Base-by-base conservation (phyloP, 2,113 vertebrate species). In the Malurus cyaneus region DNA sequence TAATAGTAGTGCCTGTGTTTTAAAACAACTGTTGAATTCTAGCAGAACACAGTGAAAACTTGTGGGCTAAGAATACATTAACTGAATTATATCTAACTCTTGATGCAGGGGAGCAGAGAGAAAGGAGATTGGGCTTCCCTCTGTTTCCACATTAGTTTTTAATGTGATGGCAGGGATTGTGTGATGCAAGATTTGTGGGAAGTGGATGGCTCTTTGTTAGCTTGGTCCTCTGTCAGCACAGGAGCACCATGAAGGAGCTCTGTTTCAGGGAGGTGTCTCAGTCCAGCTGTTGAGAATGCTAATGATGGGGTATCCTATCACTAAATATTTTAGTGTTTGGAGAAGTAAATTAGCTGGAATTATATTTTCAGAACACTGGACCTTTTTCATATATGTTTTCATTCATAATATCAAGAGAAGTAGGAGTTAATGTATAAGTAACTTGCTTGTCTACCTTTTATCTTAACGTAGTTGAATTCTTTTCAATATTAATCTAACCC, bases 11-110 rank as follows among this genome's bases (percentile, higher is more conserved):
- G 61, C 52, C 53, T 39, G 14, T 95, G 66, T 96, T 92, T 92
- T 90, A 91, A 91, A 94, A 89, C 93, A 93, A 85, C 85, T 90
- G 84, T 89, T 92, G 81, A 88, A 80, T 94, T 80, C 50, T 92
- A 80, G 42, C 60, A 80, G 94, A 89, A 32, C 20, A 42, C 64
- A 86, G 61, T 59, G 66, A 88, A 66, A 71, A 47, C 31, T 39
- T 66, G 21, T 56, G 39, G 54, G 41, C 67, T 93, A 41, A 74
- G 88, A 92, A 78, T 60, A 41, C 56, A 12, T 54, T 88, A 76
- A 50, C 72, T 74, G 71, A 47, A 34, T 80, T 93, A n/a, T 77
- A 34, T 36, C 29, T 24, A 20, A 82, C 28, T 39, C 50, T 70
- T 32, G 39, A 18, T 18, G 24, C 76, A 64, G 65, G 60, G 81